These are phyloP conservation scores for Axinella damicornis DNA, from an alignment of 37 sponge, comb jelly and placozoan species.

Conservation along the genomic window DNA sequence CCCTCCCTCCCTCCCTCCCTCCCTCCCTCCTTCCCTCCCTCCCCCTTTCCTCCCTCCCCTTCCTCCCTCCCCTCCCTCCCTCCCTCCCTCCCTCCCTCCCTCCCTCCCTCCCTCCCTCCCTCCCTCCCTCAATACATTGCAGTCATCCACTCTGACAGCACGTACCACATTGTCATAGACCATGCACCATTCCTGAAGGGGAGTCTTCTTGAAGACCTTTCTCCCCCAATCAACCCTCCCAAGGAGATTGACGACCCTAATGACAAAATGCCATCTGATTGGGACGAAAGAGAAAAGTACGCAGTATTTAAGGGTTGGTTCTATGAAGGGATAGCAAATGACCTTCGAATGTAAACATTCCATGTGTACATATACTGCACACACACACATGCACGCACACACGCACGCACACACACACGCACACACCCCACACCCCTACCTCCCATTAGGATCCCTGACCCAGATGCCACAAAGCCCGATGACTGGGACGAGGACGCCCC, in stretches of 20 bases:
- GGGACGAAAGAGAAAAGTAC: slow-evolving; percentile 98
- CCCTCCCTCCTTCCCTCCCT: neutral
- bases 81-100: neutral
- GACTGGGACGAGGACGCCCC: slow-evolving; percentile 99
- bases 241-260: slow-evolving; percentile 97
- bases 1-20: neutral
- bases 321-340: no score
- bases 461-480: slow-evolving; percentile 93
- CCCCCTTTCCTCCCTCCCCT: no score
- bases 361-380: no score
- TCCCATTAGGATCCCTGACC: slow-evolving; percentile 86
- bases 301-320: neutral
- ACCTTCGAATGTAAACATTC: neutral
- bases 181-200: slow-evolving; percentile 74
- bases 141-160: slow-evolving; percentile 78
- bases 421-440: no score
- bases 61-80: neutral
- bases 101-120: no score
- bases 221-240: slow-evolving; percentile 89
- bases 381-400: no score
- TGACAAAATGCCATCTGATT: slow-evolving; percentile 93
- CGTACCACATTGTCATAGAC: slow-evolving; percentile 81
- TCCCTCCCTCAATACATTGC: neutral
- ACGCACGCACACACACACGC: no score
- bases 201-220: slow-evolving; percentile 80